Percentiles rank a stretch among this genome's conserved stretches.
Conservation (phyloP, 1,140 invertebrate genomes). For the Nautilus pompilius region DNA sequence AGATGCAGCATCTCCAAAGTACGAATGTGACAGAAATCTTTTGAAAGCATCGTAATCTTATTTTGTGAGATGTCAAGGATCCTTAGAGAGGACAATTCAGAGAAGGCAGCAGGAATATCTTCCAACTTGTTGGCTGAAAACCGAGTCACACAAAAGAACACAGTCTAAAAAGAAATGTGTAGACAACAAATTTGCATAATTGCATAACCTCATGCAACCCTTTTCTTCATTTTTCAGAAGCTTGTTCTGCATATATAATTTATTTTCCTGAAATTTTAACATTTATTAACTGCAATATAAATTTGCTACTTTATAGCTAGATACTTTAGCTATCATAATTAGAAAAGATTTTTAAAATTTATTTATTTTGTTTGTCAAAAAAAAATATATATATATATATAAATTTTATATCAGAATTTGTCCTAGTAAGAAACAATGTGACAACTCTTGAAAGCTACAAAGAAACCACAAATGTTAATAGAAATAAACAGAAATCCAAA, state of each 20-base stretch:
- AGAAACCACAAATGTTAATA: too few species aligned
- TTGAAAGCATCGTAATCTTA: slow-evolving; percentile 26
- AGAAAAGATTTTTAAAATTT: too few species aligned
- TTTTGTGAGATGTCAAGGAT: slow-evolving; percentile 38
- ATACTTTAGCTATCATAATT: too few species aligned
- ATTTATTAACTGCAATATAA: background rate
- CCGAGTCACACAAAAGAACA: background rate
- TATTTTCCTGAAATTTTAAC: background rate
- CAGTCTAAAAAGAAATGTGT: background rate
- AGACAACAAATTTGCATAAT: background rate
- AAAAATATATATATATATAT: too few species aligned
- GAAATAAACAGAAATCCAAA: too few species aligned
- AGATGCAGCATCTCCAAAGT: slow-evolving; percentile 59
- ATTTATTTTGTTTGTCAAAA: too few species aligned
- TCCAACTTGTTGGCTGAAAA: slow-evolving; percentile 48
- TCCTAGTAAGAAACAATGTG: too few species aligned
- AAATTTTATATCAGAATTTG: too few species aligned
- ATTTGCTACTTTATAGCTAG: too few species aligned
- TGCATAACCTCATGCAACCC: background rate
- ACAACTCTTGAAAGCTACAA: too few species aligned
- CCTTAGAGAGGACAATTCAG: slow-evolving; percentile 30
- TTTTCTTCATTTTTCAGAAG: background rate
- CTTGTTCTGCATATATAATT: background rate
- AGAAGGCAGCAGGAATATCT: slow-evolving; percentile 38
- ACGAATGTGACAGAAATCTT: slow-evolving; percentile 28